Evolutionary conservation across 2,113 vertebrate genomes (phyloP), one percentile per base, ranked within the genome.

Genomic region (Mesembrinibis cayennensis): DNA sequence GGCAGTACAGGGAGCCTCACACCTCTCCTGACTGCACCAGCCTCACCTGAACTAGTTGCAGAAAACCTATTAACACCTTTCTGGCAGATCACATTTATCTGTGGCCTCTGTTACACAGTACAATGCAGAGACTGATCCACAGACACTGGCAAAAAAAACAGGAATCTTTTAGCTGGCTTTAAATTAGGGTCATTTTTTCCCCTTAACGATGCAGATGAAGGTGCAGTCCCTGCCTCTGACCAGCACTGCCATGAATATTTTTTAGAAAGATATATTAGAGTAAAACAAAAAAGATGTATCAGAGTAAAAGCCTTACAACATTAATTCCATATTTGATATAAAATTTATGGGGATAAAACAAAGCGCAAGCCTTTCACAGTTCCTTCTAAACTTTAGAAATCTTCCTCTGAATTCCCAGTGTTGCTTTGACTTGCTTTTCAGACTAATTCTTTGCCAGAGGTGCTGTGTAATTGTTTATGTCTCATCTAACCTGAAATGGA

Each of bases 401-500:
- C 59, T 53, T 94, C 67, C 80, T 83, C 74, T 53, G 63, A 87
- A 86, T 83, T 90, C 59, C 55, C 66, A 65, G 58, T 29, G 34
- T 77, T 90, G 29, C 67, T 90, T 62, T 70, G 53, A 80, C 58
- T 90, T 93, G 70, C 20, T 87, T 69, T 92, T 77, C 62, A 86
- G 49, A 55, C 30, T 70, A 95, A 77, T 73, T 61, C 55, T 42
- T 92, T 89, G 93, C 94, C 95, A 94, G 82, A 92, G 76, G 82
- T 89, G 47, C 71, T 81, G 15, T 58, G 27, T 65, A 78, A 83
- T 84, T 65, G 59, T 81, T 94, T 70, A 83, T 61, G 61, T 72
- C 52, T 89, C 83, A 89, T 84, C 86, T 71, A 96, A 93, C 86
- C 83, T 87, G 77, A 93, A 84, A 76, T 71, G 66, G 83, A 96